Percentiles rank a stretch among this genome's conserved stretches.
phyloP scores from a whole-genome alignment of 1,140 invertebrate genomes.

The honey bee (Apis mellifera) region Amel_HAv3.1 CM009931.2:9868501-9869000 shows the following conservation, averaged over 20 bases:
- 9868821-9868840: conserved; percentile 11
- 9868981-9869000: conserved; percentile 2
- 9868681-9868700: background rate
- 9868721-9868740: background rate
- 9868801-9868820: conserved; percentile 10
- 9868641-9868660: background rate
- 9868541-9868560: too few species aligned
- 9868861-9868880: conserved; percentile 36
- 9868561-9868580: too few species aligned
- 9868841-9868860: conserved; percentile 19
- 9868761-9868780: background rate
- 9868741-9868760: too few species aligned
- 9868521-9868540: too few species aligned
- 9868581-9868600: too few species aligned
- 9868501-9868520: too few species aligned
- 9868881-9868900: conserved; percentile 19
- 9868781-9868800: conserved; percentile 4
- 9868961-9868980: conserved; percentile 6
- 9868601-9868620: too few species aligned
- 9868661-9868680: background rate
- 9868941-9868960: background rate
- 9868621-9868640: too few species aligned
- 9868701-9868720: background rate
- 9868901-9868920: conserved; percentile 34
- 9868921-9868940: background rate